phyloP scores from a whole-genome alignment of 2,113 vertebrate genomes.

The Bombycilla garrulus region DNA sequence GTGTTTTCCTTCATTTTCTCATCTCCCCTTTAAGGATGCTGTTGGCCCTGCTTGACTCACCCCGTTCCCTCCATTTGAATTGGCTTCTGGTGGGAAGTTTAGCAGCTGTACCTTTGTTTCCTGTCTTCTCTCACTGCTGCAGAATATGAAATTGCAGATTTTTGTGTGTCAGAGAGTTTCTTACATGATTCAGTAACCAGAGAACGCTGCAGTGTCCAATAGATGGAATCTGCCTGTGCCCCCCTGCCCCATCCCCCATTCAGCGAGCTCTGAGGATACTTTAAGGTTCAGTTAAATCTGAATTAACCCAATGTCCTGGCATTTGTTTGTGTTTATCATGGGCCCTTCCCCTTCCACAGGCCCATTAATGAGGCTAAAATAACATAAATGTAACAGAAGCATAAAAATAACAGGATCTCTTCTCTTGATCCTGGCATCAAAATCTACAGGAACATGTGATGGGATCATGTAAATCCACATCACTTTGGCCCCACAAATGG shows the following conservation, averaged over 20 bases:
- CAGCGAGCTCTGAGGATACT: background rate
- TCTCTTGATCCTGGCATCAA: background rate
- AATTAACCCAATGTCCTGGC: background rate
- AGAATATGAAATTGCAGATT: background rate
- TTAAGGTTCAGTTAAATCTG: background rate
- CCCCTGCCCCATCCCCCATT: background rate
- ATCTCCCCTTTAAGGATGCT: background rate
- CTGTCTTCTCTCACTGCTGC: background rate
- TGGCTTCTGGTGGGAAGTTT: background rate
- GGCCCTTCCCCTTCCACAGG: background rate
- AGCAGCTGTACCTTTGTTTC: background rate
- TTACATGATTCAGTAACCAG: background rate
- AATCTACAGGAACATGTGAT: background rate
- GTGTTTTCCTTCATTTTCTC: background rate
- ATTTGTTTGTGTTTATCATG: background rate
- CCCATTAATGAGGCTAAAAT: background rate
- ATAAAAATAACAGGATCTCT: background rate
- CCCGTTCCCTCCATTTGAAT: fast-evolving
- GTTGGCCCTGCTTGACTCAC: background rate
- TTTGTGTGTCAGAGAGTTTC: background rate
- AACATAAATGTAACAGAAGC: background rate
- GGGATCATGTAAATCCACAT: background rate
- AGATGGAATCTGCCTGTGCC: background rate
- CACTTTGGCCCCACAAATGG: background rate
- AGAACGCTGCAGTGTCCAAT: background rate